Conservation (phyloP, 2,113 vertebrate genomes). For the Pagrus major region DNA sequence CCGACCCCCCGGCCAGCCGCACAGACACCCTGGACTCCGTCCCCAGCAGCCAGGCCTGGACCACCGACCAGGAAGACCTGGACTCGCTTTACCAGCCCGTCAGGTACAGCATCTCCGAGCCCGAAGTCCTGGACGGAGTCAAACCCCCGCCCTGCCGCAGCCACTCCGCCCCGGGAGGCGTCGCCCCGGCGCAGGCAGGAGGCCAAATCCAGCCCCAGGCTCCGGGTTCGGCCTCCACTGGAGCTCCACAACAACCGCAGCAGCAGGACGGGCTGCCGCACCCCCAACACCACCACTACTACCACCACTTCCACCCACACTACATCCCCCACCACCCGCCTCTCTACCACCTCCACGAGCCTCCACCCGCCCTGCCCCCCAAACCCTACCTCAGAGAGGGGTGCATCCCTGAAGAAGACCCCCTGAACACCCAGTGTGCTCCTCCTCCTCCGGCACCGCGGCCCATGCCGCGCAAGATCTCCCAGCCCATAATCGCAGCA, state of each 20-base stretch:
- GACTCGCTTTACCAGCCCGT: constrained; percentile 93
- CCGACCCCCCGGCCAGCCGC: constrained; percentile 87
- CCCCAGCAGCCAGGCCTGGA: constrained; percentile 92
- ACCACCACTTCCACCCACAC: constrained; percentile 80
- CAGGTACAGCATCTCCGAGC: constrained; percentile 94
- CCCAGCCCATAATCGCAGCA: constrained; percentile 86
- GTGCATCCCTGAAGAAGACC: constrained; percentile 89
- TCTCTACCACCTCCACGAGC: constrained; percentile 82
- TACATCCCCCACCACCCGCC: constrained; percentile 73
- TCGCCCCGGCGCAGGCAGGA: constrained; percentile 72
- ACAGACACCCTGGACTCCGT: constrained; percentile 93
- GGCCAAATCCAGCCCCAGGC: constrained; percentile 42
- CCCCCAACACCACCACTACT: constrained; percentile 57
- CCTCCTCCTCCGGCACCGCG: constrained; percentile 64
- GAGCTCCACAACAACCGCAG: constrained; percentile 26
- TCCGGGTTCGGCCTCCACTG: not conserved
- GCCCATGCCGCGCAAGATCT: constrained; percentile 90
- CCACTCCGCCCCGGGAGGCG: constrained; percentile 91
- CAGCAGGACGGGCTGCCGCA: constrained; percentile 68
- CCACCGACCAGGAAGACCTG: constrained; percentile 89
- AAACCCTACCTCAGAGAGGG: constrained; percentile 95
- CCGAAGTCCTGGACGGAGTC: constrained; percentile 90
- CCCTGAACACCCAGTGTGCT: constrained; percentile 49
- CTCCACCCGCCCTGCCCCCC: constrained; percentile 89
- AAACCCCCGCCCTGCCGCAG: constrained; percentile 92